Evolutionary conservation across 2,797 vertebrate genomes (phyloP).

Genomic region (Melanotaenia maccullochi): DNA sequence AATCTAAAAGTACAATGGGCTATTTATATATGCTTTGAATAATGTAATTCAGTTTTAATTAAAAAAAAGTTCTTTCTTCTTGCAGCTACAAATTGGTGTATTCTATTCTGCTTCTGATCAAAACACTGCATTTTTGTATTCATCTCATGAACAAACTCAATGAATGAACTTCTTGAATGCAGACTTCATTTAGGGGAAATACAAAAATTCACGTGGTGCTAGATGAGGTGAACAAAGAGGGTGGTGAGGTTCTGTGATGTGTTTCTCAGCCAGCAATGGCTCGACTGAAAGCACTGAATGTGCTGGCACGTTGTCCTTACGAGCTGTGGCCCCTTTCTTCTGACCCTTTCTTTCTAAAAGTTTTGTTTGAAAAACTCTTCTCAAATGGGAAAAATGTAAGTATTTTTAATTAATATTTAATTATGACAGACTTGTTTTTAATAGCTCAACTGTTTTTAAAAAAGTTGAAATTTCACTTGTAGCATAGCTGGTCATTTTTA

Average conservation of each 20-base stretch:
- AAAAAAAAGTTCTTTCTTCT: background rate
- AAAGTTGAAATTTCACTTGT: slow-evolving; percentile 30
- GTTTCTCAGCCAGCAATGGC: background rate
- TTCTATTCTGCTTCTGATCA: background rate
- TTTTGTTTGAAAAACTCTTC: background rate
- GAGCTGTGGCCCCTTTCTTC: background rate
- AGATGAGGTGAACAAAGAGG: background rate
- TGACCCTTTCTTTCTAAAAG: background rate
- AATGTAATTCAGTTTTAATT: background rate
- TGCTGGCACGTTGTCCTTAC: background rate
- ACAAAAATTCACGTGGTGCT: background rate
- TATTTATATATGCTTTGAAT: slow-evolving; percentile 1
- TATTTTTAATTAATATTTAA: background rate
- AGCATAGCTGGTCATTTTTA: slow-evolving; percentile 19
- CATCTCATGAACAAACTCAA: background rate
- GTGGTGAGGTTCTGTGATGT: background rate
- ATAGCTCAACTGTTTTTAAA: slow-evolving; percentile 3
- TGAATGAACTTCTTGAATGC: background rate
- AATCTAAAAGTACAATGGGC: slow-evolving; percentile 34
- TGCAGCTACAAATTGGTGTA: background rate
- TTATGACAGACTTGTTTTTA: background rate
- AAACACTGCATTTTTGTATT: background rate
- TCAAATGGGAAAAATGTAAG: background rate
- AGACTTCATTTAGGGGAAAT: background rate
- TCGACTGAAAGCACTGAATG: background rate